These are phyloP conservation scores for Montipora efflorescens DNA, from an alignment of 64 coral and sea anemone genomes.

Conservation along the genomic window DNA sequence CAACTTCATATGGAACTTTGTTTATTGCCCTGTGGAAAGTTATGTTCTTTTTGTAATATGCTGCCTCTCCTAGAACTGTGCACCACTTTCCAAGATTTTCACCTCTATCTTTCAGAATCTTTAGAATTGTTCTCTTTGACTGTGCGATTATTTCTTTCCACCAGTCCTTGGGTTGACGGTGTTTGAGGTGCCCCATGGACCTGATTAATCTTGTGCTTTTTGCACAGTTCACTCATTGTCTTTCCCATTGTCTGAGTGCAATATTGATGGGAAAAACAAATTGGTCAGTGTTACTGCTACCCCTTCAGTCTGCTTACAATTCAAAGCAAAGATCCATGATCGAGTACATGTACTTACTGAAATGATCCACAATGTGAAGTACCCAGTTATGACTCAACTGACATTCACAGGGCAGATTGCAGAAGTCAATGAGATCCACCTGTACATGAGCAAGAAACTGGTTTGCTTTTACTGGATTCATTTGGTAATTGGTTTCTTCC, in stretches of 20 bases:
- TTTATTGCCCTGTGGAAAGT: conserved; percentile 14
- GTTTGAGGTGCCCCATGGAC: conserved; percentile 34
- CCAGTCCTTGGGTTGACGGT: conserved; percentile 34
- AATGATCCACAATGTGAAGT: conserved; percentile 9
- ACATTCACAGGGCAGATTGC: background rate
- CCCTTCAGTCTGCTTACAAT: background rate
- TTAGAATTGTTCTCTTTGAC: conserved; percentile 15
- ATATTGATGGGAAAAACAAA: background rate
- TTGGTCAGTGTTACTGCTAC: background rate
- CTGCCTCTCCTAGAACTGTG: background rate
- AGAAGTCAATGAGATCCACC: conserved; percentile 31
- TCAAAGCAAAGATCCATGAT: background rate
- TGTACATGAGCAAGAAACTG: background rate
- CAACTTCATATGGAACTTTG: conserved; percentile 6
- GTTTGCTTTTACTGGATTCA: no score
- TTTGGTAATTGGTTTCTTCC: no score
- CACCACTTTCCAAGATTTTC: conserved; percentile 26
- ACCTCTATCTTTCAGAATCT: background rate
- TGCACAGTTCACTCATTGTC: background rate
- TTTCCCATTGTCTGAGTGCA: conserved; percentile 12
- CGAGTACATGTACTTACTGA: background rate
- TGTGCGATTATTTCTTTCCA: conserved; percentile 26
- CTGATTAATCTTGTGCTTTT: background rate
- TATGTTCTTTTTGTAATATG: conserved; percentile 27
- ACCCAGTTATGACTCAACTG: background rate